A percentile compares a stretch with the other conserved stretches of the same genome.
These are phyloP conservation scores for Babylonia areolata DNA, from an alignment of 1,140 invertebrate species.

Conservation along the genomic window DNA sequence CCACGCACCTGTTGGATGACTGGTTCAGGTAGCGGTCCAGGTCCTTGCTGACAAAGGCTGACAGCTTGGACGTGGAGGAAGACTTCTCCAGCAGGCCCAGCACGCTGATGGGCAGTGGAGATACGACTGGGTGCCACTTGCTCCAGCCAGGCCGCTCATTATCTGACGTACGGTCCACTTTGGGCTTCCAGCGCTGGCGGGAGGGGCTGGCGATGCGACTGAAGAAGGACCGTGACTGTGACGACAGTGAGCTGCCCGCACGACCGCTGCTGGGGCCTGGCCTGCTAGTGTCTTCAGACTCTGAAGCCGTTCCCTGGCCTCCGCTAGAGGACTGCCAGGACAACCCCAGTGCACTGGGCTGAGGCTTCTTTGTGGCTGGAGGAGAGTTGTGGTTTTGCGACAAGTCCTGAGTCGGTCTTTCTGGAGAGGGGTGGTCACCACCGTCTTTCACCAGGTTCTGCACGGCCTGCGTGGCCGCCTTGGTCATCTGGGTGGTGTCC, in stretches of 20 bases:
- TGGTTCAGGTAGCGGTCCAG: conserved; percentile 38
- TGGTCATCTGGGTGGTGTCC: conserved; percentile 9
- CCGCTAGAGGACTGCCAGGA: not conserved
- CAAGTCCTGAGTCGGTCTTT: no score
- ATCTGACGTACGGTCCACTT: not conserved
- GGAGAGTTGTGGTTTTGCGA: not conserved
- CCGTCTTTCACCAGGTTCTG: not conserved
- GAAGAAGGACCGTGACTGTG: not conserved
- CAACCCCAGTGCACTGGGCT: not conserved
- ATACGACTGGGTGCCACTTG: conserved; percentile 1
- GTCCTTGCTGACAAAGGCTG: conserved; percentile 37
- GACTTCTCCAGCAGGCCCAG: not conserved
- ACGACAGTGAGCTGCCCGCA: not conserved
- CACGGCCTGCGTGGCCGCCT: conserved; percentile 4
- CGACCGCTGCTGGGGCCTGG: not conserved
- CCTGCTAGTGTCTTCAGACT: not conserved
- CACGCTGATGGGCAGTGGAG: not conserved
- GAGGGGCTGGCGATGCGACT: not conserved
- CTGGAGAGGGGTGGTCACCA: not conserved
- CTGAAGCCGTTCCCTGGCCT: no score
- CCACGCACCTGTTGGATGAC: conserved; percentile 48
- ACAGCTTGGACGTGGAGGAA: not conserved
- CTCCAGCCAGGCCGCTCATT: conserved; percentile 12
- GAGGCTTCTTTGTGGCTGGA: not conserved
- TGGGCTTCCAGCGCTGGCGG: conserved; percentile 13